Conservation (phyloP, 23 tunicate species). For the Trididemnum nubilum region DNA sequence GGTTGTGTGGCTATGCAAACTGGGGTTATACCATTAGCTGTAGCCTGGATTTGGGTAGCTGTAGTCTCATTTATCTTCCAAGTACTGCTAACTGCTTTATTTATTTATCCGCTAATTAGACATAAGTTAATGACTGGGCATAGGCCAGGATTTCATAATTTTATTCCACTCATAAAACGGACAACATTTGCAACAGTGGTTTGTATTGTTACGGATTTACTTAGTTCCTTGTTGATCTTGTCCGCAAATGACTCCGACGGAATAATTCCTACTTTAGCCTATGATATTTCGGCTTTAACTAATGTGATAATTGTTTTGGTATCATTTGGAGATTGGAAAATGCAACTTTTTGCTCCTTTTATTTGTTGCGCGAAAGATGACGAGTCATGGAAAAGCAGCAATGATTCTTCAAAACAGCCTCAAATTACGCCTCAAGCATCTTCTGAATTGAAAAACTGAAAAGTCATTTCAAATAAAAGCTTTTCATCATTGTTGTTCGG, state of each 20-base stretch:
- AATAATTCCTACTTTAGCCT: neutral
- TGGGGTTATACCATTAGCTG: neutral
- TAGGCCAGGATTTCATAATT: neutral
- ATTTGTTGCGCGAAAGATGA: neutral
- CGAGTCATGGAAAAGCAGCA: neutral
- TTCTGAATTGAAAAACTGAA: neutral
- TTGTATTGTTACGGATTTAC: conserved; percentile 7
- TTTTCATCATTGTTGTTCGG: no score
- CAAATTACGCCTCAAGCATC: no score
- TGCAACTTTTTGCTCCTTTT: conserved; percentile 1
- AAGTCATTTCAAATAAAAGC: neutral
- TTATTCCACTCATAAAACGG: neutral
- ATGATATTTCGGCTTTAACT: neutral
- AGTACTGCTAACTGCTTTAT: neutral
- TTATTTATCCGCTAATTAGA: neutral
- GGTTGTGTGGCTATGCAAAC: neutral
- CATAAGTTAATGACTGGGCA: neutral
- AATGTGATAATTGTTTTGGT: neutral
- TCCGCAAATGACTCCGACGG: neutral
- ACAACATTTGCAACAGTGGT: neutral
- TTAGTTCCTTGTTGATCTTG: neutral
- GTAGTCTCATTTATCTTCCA: neutral
- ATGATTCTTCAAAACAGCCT: neutral
- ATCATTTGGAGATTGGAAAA: conserved; percentile 24
- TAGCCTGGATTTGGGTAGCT: conserved; percentile 5